Percentiles rank a stretch among this genome's conserved stretches.
Conservation (phyloP, 1,140 invertebrate species). For the Eumeta japonica region DNA sequence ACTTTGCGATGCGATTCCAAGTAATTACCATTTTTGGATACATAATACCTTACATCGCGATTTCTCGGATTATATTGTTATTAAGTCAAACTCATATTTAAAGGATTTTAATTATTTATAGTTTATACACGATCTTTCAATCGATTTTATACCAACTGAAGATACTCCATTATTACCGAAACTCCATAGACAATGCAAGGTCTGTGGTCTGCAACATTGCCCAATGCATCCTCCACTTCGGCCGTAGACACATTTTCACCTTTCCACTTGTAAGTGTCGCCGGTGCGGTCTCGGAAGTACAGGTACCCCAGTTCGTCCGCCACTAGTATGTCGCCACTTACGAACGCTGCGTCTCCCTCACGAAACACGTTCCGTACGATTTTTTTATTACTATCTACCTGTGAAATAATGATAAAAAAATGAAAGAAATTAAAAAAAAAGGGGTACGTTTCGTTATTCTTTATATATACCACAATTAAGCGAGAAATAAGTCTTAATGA, state of each 20-base stretch:
- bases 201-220: constrained; percentile 65
- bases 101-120: too few species aligned
- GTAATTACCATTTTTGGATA: too few species aligned
- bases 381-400: constrained; percentile 81
- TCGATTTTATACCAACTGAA: neutral
- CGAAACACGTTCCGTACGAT: constrained; percentile 77
- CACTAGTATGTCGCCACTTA: constrained; percentile 80
- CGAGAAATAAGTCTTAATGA: neutral
- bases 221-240: constrained; percentile 83
- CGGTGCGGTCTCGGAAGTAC: constrained; percentile 87
- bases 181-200: constrained; percentile 78
- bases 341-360: constrained; percentile 80
- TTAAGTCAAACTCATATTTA: too few species aligned
- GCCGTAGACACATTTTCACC: constrained; percentile 89
- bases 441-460: neutral
- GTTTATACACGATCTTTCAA: too few species aligned
- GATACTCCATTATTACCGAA: constrained; percentile 59
- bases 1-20: too few species aligned
- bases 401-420: too few species aligned
- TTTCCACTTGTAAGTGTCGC: constrained; percentile 83
- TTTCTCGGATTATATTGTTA: too few species aligned
- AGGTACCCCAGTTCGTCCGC: constrained; percentile 83
- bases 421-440: neutral
- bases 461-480: neutral
- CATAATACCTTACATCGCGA: too few species aligned